phyloP scores from a whole-genome alignment of 2,888 invertebrate species.

The Netelia virgata region DNA sequence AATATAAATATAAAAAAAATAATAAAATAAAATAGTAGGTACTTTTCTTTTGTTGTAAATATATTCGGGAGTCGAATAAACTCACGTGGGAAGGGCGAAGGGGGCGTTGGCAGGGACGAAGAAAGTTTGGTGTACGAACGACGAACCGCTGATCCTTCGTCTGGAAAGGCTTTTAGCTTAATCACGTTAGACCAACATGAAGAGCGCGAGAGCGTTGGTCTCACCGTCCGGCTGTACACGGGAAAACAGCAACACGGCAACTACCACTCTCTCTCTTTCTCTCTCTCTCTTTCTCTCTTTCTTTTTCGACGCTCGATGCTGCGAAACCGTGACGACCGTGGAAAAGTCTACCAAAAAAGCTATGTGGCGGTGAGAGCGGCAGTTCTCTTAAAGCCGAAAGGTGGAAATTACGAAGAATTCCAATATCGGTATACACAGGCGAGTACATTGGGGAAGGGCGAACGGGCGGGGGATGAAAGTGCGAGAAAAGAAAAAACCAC shows the following conservation, averaged over 20 bases:
- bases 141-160: slow-evolving; percentile 69
- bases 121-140: slow-evolving; percentile 40
- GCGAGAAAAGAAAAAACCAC: slow-evolving; percentile 46
- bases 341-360: slow-evolving; percentile 39
- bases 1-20: no score
- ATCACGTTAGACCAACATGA: slow-evolving; percentile 73
- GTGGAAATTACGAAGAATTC: slow-evolving; percentile 73
- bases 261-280: slow-evolving; percentile 31
- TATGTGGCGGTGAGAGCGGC: slow-evolving; percentile 36
- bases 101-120: background rate
- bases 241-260: slow-evolving; percentile 30
- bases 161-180: slow-evolving; percentile 75
- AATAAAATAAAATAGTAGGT: no score
- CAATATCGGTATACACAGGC: slow-evolving; percentile 67
- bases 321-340: slow-evolving; percentile 54
- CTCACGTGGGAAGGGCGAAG: background rate
- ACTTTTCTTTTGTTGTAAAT: no score
- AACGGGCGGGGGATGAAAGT: slow-evolving; percentile 50
- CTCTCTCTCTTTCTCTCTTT: background rate
- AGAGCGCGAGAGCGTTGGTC: slow-evolving; percentile 44
- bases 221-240: slow-evolving; percentile 24
- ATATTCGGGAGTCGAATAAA: background rate
- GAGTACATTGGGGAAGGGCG: background rate
- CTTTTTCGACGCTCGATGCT: background rate
- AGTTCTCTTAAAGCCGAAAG: slow-evolving; percentile 64